Evolutionary conservation across 1,140 invertebrate genomes (phyloP).

Genomic region (Drosophila seguyi): DNA sequence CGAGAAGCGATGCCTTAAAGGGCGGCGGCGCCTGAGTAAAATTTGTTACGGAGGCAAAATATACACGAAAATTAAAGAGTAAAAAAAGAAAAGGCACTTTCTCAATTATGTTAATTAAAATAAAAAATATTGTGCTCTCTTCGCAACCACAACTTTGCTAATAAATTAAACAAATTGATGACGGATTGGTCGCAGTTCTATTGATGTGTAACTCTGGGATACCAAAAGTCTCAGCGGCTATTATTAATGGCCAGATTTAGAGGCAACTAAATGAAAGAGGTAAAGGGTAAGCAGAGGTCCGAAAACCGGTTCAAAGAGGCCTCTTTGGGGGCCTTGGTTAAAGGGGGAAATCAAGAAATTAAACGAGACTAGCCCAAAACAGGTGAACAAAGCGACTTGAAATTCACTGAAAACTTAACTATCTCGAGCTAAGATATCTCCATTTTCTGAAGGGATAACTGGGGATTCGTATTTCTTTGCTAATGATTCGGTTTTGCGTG

Average conservation of each 20-base stretch:
- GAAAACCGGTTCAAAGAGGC: conserved; percentile 42
- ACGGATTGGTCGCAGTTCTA: conserved; percentile 38
- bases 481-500: conserved; percentile 61
- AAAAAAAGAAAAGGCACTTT: background rate
- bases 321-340: background rate
- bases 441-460: background rate
- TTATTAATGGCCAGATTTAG: conserved; percentile 73
- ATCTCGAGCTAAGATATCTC: background rate
- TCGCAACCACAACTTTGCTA: conserved; percentile 27
- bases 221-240: conserved; percentile 17
- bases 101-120: conserved; percentile 44
- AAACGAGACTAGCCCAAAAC: conserved; percentile 60
- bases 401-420: conserved; percentile 12
- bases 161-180: conserved; percentile 56
- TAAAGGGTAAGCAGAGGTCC: background rate
- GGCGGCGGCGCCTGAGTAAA: background rate
- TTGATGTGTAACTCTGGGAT: conserved; percentile 54
- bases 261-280: conserved; percentile 73
- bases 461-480: conserved; percentile 23
- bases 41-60: background rate
- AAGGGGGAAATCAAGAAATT: conserved; percentile 47
- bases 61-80: background rate
- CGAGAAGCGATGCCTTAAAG: background rate
- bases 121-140: conserved; percentile 5
- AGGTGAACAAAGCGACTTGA: conserved; percentile 62